A percentile compares a stretch with the other conserved stretches of the same genome.
These are phyloP conservation scores for Eonycteris spelaea DNA, from an alignment of 2,113 vertebrate species.

Conservation along the genomic window DNA sequence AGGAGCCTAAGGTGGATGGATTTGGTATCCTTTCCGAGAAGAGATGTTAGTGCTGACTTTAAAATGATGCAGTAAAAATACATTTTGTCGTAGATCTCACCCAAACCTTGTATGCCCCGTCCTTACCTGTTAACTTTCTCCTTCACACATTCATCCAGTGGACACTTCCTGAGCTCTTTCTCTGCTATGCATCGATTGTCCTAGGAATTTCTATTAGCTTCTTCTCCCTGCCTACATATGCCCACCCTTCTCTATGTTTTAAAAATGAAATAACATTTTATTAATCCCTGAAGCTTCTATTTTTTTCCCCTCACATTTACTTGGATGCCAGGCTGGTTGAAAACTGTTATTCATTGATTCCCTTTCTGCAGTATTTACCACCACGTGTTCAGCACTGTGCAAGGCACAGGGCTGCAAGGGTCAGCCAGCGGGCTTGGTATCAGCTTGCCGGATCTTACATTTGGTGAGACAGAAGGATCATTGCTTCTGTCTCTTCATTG, in stretches of 20 bases:
- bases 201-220: background rate
- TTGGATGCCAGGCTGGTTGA: background rate
- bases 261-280: background rate
- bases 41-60: background rate
- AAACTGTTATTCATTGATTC: background rate
- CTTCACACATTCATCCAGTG: background rate
- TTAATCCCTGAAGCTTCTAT: background rate
- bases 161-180: background rate
- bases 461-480: background rate
- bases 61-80: background rate
- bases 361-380: background rate
- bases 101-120: no score
- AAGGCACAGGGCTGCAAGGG: fast-evolving
- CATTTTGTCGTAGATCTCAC: background rate
- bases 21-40: background rate
- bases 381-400: background rate
- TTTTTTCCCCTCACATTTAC: background rate
- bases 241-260: background rate
- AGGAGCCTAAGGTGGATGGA: background rate
- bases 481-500: background rate
- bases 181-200: no score
- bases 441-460: background rate
- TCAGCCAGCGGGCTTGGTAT: fast-evolving
- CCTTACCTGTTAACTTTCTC: no score
- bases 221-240: background rate